These are phyloP conservation scores for Tapirus indicus DNA, from an alignment of 2,797 vertebrate genomes.

Conservation along the genomic window DNA sequence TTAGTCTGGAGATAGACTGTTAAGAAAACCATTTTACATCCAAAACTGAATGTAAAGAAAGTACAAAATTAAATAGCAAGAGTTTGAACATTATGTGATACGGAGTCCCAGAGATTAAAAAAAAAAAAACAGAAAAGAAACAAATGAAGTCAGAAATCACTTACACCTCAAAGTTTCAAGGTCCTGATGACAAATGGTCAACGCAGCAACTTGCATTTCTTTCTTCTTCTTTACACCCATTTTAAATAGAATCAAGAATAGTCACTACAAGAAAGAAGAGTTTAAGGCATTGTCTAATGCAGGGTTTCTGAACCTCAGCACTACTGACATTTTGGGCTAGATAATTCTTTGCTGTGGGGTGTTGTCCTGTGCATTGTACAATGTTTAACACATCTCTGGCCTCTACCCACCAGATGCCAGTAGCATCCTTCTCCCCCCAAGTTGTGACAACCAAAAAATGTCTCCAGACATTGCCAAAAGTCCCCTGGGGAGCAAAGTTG, in stretches of 20 bases:
- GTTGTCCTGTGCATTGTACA: neutral
- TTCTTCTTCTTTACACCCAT: conserved; percentile 98
- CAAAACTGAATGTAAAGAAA: conserved; percentile 28
- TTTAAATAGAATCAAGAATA: conserved; percentile 70
- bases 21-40: conserved; percentile 42
- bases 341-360: neutral
- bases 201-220: conserved; percentile 90
- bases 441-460: neutral
- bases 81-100: conserved; percentile 44
- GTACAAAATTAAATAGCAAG: neutral
- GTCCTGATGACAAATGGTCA: conserved; percentile 90
- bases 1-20: neutral
- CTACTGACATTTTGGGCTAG: neutral
- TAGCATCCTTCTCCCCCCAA: neutral
- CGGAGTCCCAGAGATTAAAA: neutral
- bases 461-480: neutral
- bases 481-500: neutral
- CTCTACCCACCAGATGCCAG: neutral
- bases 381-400: neutral
- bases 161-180: conserved; percentile 92
- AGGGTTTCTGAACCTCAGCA: conserved; percentile 6
- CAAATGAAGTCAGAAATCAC: conserved; percentile 70
- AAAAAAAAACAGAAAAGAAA: conserved; percentile 9
- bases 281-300: neutral
- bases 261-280: conserved; percentile 63